Evolutionary conservation across 92 coral and sea anemone species (phyloP).

Genomic region (Hydrozoanthus gracilis): DNA sequence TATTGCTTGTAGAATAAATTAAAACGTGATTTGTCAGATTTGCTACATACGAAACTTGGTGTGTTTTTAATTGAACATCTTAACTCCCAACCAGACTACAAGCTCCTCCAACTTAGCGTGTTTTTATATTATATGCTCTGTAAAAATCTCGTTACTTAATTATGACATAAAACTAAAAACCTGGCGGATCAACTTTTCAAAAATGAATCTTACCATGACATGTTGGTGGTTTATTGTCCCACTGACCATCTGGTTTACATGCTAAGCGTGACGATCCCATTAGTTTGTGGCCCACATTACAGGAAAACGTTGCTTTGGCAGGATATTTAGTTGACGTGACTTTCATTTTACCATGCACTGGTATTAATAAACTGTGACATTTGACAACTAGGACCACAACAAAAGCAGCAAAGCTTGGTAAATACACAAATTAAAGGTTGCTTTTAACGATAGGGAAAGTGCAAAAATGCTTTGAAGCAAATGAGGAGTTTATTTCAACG

Average conservation of each 20-base stretch:
- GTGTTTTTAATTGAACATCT: too few species aligned
- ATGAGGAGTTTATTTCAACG: too few species aligned
- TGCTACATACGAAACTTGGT: too few species aligned
- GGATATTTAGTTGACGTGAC: slow-evolving; percentile 16
- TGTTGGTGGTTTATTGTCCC: slow-evolving; percentile 14
- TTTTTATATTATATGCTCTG: too few species aligned
- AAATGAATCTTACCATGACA: slow-evolving; percentile 1
- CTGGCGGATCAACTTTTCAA: too few species aligned
- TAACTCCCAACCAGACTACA: too few species aligned
- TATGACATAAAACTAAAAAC: too few species aligned
- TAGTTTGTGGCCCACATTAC: slow-evolving; percentile 15
- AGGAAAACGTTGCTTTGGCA: slow-evolving; percentile 4
- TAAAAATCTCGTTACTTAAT: too few species aligned
- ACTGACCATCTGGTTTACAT: background rate
- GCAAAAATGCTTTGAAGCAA: too few species aligned
- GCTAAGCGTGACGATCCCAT: slow-evolving; percentile 3
- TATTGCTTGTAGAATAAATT: slow-evolving; percentile 15
- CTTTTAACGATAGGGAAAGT: too few species aligned
- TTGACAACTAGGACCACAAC: background rate
- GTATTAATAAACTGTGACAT: background rate
- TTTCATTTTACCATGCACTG: slow-evolving; percentile 1
- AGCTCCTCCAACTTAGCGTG: too few species aligned
- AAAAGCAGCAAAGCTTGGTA: background rate
- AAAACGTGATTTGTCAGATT: background rate
- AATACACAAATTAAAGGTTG: background rate